phyloP scores from a whole-genome alignment of 2,113 vertebrate genomes.

The Boleophthalmus pectinirostris region DNA sequence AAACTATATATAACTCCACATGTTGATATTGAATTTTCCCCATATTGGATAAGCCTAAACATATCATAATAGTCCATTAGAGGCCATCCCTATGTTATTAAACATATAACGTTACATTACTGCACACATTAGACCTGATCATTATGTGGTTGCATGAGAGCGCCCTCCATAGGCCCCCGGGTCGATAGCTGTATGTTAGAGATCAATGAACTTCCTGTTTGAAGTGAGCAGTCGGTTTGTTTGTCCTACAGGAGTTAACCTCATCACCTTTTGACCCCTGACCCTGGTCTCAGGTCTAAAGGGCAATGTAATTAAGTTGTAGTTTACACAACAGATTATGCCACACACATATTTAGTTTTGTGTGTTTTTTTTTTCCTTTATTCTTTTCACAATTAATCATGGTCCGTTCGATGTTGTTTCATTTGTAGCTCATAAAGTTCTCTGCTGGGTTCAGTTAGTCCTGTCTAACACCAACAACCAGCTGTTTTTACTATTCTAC shows the following conservation, averaged over 20 bases:
- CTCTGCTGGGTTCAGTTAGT: too few relatives aligned
- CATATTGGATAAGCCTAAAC: neutral
- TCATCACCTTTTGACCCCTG: constrained; percentile 27
- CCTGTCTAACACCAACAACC: too few relatives aligned
- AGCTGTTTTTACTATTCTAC: too few relatives aligned
- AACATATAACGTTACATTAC: neutral
- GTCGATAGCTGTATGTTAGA: constrained; percentile 38
- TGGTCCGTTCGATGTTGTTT: too few relatives aligned
- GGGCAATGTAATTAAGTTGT: neutral
- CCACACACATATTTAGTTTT: too few relatives aligned
- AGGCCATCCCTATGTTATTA: neutral
- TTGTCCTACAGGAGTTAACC: constrained; percentile 35
- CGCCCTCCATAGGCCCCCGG: constrained; percentile 12
- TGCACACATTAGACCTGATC: neutral
- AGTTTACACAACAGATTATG: too few relatives aligned
- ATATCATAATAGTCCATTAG: neutral
- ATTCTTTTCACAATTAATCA: too few relatives aligned
- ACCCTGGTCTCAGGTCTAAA: neutral
- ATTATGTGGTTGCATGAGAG: constrained; percentile 17
- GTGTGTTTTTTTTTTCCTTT: too few relatives aligned
- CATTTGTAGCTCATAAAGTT: too few relatives aligned
- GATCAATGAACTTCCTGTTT: constrained; percentile 52
- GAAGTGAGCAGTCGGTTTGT: constrained; percentile 20
- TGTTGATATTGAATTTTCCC: neutral
- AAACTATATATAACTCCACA: neutral